Percentiles rank a stretch among this genome's conserved stretches.
phyloP scores from a whole-genome alignment of 2,797 vertebrate species.

The Siniperca scherzeri region DNA sequence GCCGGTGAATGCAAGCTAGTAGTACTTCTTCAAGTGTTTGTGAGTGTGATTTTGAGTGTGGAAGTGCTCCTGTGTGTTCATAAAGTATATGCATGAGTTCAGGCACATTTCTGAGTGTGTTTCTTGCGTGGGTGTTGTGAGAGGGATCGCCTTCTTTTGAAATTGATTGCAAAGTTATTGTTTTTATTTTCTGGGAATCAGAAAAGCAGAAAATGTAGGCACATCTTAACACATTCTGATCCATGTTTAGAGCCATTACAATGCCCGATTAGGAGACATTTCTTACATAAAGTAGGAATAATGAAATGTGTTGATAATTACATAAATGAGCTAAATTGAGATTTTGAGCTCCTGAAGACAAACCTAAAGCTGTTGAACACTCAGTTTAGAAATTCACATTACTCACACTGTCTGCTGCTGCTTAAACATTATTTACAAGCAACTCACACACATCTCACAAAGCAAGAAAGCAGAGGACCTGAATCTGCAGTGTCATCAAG shows the following conservation, averaged over 20 bases:
- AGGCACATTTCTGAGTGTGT: slow-evolving; percentile 21
- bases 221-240: neutral
- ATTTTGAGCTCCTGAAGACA: neutral
- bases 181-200: slow-evolving; percentile 11
- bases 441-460: neutral
- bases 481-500: slow-evolving; percentile 14
- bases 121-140: slow-evolving; percentile 55
- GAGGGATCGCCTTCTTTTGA: slow-evolving; percentile 48
- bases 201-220: slow-evolving; percentile 2
- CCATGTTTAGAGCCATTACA: neutral
- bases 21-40: slow-evolving; percentile 33
- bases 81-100: slow-evolving; percentile 8
- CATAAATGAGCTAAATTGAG: neutral
- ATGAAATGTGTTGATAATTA: neutral
- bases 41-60: slow-evolving; percentile 30
- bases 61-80: slow-evolving; percentile 19
- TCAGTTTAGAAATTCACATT: neutral
- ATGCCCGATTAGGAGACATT: neutral
- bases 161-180: slow-evolving; percentile 32
- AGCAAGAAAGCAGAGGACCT: slow-evolving; percentile 1
- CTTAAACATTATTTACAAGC: neutral
- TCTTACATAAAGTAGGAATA: neutral
- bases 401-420: slow-evolving; percentile 1
- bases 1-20: slow-evolving; percentile 43
- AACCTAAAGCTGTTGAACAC: neutral